Base-by-base conservation (phyloP, 2,113 vertebrate species). In the Myotis brandtii region DNA sequence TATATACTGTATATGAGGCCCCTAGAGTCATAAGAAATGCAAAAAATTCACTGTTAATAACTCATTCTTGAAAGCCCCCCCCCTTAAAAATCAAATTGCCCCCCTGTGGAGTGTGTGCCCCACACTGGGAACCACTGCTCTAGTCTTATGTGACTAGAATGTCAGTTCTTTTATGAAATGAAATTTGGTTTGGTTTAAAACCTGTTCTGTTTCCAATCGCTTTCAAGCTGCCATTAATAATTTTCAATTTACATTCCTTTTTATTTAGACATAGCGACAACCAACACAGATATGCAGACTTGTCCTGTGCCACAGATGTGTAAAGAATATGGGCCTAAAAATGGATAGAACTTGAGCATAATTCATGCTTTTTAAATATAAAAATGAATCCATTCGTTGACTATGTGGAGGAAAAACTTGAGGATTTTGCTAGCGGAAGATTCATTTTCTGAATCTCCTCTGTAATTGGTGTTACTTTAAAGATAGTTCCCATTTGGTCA, bases 261-360 rank as follows among this genome's bases (percentile, higher is more conserved):
- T 91, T 52, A 89, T 91, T 96, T 93, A 93, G n/a, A 88, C 93
- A 89, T 10, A 93, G 70, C 64, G 18, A 56, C 95, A 89, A 50
- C 34, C 56, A 69, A 83, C 54, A 59, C 6, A 89, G 20, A 83
- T 70, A 34, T 64, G 2, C 8, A 62, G n/a, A 91, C 1, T 50
- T 86, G 16, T 73, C 20, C 23, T 69, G 5, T 70, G 27, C 67
- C 86, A 37, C 9, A 82, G 43, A 21, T 1, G 0, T 30, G 59
- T 25, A 73, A 95, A 70, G 16, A 17, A 62, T 7, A 32, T 25
- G 12, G 43, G 21, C 12, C 37, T 82, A 37, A 72, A 80, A 72
- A 73, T 23, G 25, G 18, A 23, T 25, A n/a, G n/a, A 52, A 73
- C 75, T 77, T 70, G 43, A 81, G n/a, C 40, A 34, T 48, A 48